Base-by-base conservation (phyloP, 2,888 invertebrate species). In the Neoscelio sp. region DNA sequence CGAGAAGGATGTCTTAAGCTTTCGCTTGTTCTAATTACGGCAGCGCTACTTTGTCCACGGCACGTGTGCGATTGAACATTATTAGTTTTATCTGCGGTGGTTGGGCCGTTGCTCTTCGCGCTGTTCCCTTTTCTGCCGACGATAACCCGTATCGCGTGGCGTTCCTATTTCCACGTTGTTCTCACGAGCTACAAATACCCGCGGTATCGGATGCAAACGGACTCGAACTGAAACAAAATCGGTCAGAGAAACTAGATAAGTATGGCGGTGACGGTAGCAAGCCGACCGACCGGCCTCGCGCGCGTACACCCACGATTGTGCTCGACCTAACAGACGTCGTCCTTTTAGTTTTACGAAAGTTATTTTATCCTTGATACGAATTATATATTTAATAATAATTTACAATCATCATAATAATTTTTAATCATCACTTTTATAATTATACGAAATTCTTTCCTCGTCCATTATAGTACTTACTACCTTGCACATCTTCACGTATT, bases 201-300 rank as follows among this genome's bases (percentile, higher is more conserved):
- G 33, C 44, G 75, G 74, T 74, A 77, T 76, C 77, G 73, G 50
- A 76, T 78, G 73, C 74, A 64, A 70, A 76, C 73, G 74, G 67
- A 52, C 77, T 76, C 73, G 56, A 68, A 78, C 60, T 73, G 78
- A 68, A 82, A 83, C 81, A 82, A 85, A 85, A 86, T 86, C 86
- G 86, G 86, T 86, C 86, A 83, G 86, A 81, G 84, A 86, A 86
- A 86, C 84, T 85, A 81, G 85, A 85, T 83, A 85, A 85, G 75
- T 82, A 68, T 76, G 64, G 80, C 77, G 68, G 56, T 33, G 65
- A 68, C 77, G 65, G 79, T 79, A 48, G 79, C 60, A 70, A 58
- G 46, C 70, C 46, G 68, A 56, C 60, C 33, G 71, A n/a, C 33
- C 7, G 26, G 26, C 30, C 50, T 42, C 75, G 62, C n/a, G 33